Conservation (phyloP, 1,140 invertebrate species). For the Drosophila tsacasi region DNA sequence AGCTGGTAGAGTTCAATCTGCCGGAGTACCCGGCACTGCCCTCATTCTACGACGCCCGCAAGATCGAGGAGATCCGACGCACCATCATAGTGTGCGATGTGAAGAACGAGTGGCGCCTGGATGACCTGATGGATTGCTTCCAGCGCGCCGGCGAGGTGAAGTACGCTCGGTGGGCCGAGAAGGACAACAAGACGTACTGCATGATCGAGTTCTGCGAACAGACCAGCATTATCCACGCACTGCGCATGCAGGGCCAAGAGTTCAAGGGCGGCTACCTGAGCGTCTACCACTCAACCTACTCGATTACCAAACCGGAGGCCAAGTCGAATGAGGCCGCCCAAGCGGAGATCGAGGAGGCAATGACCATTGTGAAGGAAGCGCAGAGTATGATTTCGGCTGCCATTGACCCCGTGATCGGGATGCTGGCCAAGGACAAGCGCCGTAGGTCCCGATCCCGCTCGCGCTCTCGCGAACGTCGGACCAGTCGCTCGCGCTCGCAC, state of each 20-base stretch:
- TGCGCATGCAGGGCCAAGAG: constrained; percentile 93
- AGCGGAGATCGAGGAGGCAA: constrained; percentile 97
- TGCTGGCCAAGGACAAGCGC: constrained; percentile 93
- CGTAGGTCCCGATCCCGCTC: constrained; percentile 87
- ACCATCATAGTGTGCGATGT: constrained; percentile 94
- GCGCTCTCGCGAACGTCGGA: constrained; percentile 86
- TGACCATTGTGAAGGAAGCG: constrained; percentile 98
- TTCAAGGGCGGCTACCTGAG: constrained; percentile 89
- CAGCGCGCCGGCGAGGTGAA: constrained; percentile 96
- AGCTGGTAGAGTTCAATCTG: constrained; percentile 92
- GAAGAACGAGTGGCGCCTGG: constrained; percentile 89
- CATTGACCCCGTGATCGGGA: constrained; percentile 95
- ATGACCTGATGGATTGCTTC: constrained; percentile 95
- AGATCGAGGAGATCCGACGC: constrained; percentile 98
- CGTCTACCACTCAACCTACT: constrained; percentile 95
- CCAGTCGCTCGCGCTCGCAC: constrained; percentile 88
- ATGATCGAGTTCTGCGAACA: constrained; percentile 98
- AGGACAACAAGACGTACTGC: constrained; percentile 92
- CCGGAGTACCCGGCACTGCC: constrained; percentile 97
- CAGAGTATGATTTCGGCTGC: constrained; percentile 96
- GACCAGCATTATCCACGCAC: constrained; percentile 92
- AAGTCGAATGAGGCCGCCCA: constrained; percentile 98
- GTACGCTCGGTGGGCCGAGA: constrained; percentile 96
- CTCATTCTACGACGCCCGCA: constrained; percentile 94
- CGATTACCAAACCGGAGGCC: constrained; percentile 96